Evolutionary conservation across 2,113 vertebrate genomes (phyloP), one percentile per base, ranked within the genome.

Genomic region (Anhinga rufa): DNA sequence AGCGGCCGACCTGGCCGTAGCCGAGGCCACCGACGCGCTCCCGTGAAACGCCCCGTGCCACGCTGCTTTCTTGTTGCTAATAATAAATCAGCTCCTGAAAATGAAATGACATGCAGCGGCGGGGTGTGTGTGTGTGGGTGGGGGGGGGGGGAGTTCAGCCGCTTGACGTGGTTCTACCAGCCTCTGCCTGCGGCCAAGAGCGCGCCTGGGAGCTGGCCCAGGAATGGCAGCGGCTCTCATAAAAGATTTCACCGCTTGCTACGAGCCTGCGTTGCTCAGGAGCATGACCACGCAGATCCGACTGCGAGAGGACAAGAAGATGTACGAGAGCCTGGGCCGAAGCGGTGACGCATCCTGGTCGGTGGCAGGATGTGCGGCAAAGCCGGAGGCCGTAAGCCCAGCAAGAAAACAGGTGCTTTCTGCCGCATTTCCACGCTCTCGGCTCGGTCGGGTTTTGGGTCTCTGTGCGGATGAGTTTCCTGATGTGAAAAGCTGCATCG

Each of bases 311-410:
- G 57, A 46, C 49, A 28, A 4, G 1, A 12, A 74, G n/a, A 21
- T 2, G 0, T 31, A 3, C 16, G 5, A 12, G n/a, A 86, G 5
- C 57, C 22, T 0, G 15, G 42, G 66, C 58, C 0, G 4, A 46
- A 40, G 55, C n/a, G 1, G 72, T 16, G 12, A 65, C 20, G 3
- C 60, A 9, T 34, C 34, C 58, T 15, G 1, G 19, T 65, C 0
- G 6, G 71, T 28, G 71, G 13, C 54, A 22, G 54, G 22, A 74
- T 20, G 5, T 0, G 2, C 3, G 7, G 12, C 76, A 51, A 28
- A 68, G 60, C 44, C 25, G 3, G 13, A 12, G 58, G 25, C 36
- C 4, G 1, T 0, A 7, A 40, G 11, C 21, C 69, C 1, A 2
- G 26, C 3, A 2, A 8, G 24, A 60, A 0, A 36, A 12, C 36